These are phyloP conservation scores for Parnassius glacialis DNA, from an alignment of 2,888 invertebrate genomes.

Conservation along the genomic window DNA sequence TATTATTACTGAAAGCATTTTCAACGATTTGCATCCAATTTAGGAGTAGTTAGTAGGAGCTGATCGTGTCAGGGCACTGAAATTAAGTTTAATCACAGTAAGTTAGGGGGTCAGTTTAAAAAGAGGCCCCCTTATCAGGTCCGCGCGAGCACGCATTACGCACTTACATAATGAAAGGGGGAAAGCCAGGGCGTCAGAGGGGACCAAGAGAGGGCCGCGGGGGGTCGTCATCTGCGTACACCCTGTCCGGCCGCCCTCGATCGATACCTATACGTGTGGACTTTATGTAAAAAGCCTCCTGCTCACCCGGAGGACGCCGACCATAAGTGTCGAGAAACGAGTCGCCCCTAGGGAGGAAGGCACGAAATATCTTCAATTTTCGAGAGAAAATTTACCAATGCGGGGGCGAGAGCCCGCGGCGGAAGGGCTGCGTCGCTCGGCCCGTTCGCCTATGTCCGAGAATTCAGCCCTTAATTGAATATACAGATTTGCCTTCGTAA, in stretches of 20 bases:
- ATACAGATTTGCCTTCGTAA: slow-evolving; percentile 77
- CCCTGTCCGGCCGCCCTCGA: slow-evolving; percentile 78
- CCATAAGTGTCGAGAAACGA: slow-evolving; percentile 81
- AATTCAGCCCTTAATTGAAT: slow-evolving; percentile 78
- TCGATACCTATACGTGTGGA: slow-evolving; percentile 81
- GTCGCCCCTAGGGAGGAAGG: slow-evolving; percentile 77
- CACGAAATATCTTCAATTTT: slow-evolving; percentile 80
- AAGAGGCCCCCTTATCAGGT: slow-evolving; percentile 79
- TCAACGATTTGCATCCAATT: slow-evolving; percentile 14
- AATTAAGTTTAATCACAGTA: slow-evolving; percentile 77
- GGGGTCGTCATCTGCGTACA: slow-evolving; percentile 80
- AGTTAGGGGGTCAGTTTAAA: slow-evolving; percentile 76
- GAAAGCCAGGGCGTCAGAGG: slow-evolving; percentile 56
- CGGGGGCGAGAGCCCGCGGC: slow-evolving; percentile 75
- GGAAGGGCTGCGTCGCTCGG: slow-evolving; percentile 69
- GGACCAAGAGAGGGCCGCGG: slow-evolving; percentile 32
- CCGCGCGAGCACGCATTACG: slow-evolving; percentile 80
- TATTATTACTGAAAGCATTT: no score
- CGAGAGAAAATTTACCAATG: slow-evolving; percentile 80
- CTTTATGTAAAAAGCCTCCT: slow-evolving; percentile 81
- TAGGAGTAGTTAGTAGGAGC: slow-evolving; percentile 29
- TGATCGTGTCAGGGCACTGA: slow-evolving; percentile 66
- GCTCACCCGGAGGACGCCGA: slow-evolving; percentile 78
- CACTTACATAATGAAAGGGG: slow-evolving; percentile 82
- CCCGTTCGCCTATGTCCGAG: slow-evolving; percentile 74